Percentiles rank a stretch among this genome's conserved stretches.
phyloP scores from a whole-genome alignment of 92 coral and sea anemone species.

The Pocillopora grandis region DNA sequence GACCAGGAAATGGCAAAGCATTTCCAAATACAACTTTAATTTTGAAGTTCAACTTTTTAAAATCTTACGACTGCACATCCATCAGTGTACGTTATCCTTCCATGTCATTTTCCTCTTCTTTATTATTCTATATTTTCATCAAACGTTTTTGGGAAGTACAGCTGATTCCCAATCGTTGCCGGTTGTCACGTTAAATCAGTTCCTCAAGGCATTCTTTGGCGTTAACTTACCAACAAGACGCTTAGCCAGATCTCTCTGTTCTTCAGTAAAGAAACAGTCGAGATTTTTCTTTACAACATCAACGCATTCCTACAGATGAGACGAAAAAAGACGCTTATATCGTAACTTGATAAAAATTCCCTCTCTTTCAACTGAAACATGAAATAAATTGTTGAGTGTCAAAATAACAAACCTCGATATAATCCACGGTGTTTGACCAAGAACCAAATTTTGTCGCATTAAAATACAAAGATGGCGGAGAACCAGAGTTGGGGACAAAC shows the following conservation, averaged over 20 bases:
- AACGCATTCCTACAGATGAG: slow-evolving; percentile 59
- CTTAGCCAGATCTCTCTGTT: slow-evolving; percentile 61
- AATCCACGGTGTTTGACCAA: slow-evolving; percentile 82
- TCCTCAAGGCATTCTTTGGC: neutral
- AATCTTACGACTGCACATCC: too few relatives aligned
- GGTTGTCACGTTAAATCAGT: neutral
- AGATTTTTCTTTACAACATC: slow-evolving; percentile 57
- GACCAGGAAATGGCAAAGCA: too few relatives aligned
- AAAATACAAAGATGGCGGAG: slow-evolving; percentile 85
- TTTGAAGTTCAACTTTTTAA: too few relatives aligned
- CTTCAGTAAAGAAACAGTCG: slow-evolving; percentile 66
- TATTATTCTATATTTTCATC: too few relatives aligned
- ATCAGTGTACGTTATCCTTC: too few relatives aligned
- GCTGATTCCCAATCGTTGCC: neutral
- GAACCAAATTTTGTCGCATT: slow-evolving; percentile 67
- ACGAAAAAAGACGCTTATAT: neutral
- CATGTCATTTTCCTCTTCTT: too few relatives aligned
- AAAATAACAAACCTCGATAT: slow-evolving; percentile 70
- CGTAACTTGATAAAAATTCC: too few relatives aligned
- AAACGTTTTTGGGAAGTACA: too few relatives aligned
- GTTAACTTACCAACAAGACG: slow-evolving; percentile 63
- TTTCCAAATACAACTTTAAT: too few relatives aligned
- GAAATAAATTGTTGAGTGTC: neutral
- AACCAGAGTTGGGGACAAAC: slow-evolving; percentile 63
- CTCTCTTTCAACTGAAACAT: too few relatives aligned